Evolutionary conservation across 2,113 vertebrate genomes (phyloP).

Genomic region (Leiothrix lutea): DNA sequence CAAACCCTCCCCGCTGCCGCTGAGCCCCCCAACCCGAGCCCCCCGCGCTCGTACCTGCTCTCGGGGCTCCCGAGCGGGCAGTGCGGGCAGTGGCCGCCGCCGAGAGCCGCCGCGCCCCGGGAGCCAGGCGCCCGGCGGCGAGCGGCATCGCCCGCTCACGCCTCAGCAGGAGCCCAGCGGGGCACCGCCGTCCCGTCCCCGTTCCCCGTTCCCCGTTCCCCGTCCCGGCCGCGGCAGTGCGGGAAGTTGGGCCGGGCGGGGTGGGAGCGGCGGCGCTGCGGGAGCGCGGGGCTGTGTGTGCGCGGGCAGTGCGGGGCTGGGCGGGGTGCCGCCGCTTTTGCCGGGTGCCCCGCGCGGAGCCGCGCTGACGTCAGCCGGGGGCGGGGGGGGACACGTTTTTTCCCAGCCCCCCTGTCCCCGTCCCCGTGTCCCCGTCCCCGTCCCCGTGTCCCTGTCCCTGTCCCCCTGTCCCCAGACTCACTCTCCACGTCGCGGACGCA

Average conservation of each 20-base stretch:
- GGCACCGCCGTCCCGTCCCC: no score
- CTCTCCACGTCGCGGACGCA: slow-evolving; percentile 92
- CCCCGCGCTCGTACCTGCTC: slow-evolving; percentile 3
- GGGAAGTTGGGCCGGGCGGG: no score
- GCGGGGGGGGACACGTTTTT: neutral
- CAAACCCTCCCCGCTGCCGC: neutral
- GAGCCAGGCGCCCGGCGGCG: no score
- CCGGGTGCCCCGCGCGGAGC: neutral
- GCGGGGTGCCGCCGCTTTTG: neutral
- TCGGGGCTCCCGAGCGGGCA: neutral
- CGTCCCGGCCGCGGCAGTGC: no score
- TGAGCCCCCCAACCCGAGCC: neutral
- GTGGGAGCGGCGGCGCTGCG: no score
- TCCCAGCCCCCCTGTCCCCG: neutral
- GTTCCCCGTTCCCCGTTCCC: no score
- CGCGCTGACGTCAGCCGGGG: neutral
- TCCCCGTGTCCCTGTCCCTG: no score
- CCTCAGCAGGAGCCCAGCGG: no score
- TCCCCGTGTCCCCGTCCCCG: no score
- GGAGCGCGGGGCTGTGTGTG: neutral
- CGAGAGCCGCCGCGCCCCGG: no score
- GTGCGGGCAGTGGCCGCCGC: no score
- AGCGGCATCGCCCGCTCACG: no score
- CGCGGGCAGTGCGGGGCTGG: neutral
- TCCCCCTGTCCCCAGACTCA: slow-evolving; percentile 24